A percentile compares a stretch with the other conserved stretches of the same genome.
phyloP scores from a whole-genome alignment of 2,888 invertebrate genomes.

The Acrobasis consociella region DNA sequence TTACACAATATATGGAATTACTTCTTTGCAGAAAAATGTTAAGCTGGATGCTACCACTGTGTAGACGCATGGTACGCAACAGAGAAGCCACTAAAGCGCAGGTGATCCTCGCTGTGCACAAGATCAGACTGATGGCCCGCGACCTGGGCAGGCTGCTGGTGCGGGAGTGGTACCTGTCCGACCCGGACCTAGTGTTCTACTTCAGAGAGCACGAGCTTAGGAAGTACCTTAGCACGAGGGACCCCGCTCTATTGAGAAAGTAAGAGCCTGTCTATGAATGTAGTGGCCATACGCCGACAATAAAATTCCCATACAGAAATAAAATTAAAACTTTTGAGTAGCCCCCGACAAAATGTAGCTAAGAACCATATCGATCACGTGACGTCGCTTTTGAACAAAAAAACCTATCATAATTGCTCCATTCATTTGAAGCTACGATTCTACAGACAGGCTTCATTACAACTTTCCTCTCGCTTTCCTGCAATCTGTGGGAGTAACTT shows the following conservation, averaged over 20 bases:
- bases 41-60: slow-evolving; percentile 83
- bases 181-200: slow-evolving; percentile 85
- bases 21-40: slow-evolving; percentile 74
- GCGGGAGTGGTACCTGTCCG: slow-evolving; percentile 84
- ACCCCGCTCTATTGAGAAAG: slow-evolving; percentile 84
- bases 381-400: no score
- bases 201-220: slow-evolving; percentile 86
- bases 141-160: slow-evolving; percentile 83
- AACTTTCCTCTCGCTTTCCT: no score
- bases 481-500: no score
- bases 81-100: slow-evolving; percentile 87
- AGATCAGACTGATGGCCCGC: slow-evolving; percentile 82
- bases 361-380: no score
- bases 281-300: no score
- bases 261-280: slow-evolving; percentile 52
- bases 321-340: no score
- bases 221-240: slow-evolving; percentile 74
- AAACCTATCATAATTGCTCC: no score
- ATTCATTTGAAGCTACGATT: no score
- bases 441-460: no score
- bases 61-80: slow-evolving; percentile 82
- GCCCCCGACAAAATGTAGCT: no score
- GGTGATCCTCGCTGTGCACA: slow-evolving; percentile 79
- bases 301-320: no score
- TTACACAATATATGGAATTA: no score